phyloP scores from a whole-genome alignment of 30 jellyfish, hydroid and myxozoan species.

The Turritopsis rubra region DNA sequence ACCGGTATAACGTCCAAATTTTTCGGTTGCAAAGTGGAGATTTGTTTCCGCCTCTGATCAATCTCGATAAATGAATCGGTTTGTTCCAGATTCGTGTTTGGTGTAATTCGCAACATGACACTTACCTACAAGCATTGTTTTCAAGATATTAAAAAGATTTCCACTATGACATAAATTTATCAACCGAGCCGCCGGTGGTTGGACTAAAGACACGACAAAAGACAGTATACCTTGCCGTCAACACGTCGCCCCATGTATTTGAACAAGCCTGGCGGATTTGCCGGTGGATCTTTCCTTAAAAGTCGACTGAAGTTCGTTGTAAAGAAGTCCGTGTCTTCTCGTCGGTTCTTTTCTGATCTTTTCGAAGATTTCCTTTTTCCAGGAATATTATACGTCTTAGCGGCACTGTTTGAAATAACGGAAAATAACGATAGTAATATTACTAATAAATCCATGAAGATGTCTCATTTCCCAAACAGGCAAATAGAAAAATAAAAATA shows the following conservation, averaged over 20 bases:
- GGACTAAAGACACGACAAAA: not conserved
- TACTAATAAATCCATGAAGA: too few relatives aligned
- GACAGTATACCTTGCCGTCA: conserved; percentile 78
- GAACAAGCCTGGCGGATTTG: conserved; percentile 93
- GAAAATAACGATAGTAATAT: too few relatives aligned
- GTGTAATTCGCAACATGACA: conserved; percentile 80
- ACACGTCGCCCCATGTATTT: conserved; percentile 94
- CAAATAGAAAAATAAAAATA: not conserved
- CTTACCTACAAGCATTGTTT: conserved; percentile 43
- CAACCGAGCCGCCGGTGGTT: conserved; percentile 3
- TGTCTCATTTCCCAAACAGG: not conserved
- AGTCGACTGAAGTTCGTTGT: conserved; percentile 69
- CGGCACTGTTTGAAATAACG: conserved; percentile 90
- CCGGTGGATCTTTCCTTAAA: conserved; percentile 56
- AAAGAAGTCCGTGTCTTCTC: conserved; percentile 39
- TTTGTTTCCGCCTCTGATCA: conserved; percentile 82
- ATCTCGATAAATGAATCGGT: conserved; percentile 49
- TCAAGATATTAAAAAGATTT: not conserved
- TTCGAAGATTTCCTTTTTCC: conserved; percentile 62
- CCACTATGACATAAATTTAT: too few relatives aligned
- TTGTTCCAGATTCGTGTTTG: conserved; percentile 53
- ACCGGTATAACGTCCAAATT: conserved; percentile 25
- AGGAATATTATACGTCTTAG: conserved; percentile 77
- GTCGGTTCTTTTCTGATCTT: conserved; percentile 40
- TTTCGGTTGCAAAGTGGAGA: conserved; percentile 69